These are phyloP conservation scores for Gnatocerus cornutus DNA, from an alignment of 2,888 invertebrate species.

Conservation along the genomic window DNA sequence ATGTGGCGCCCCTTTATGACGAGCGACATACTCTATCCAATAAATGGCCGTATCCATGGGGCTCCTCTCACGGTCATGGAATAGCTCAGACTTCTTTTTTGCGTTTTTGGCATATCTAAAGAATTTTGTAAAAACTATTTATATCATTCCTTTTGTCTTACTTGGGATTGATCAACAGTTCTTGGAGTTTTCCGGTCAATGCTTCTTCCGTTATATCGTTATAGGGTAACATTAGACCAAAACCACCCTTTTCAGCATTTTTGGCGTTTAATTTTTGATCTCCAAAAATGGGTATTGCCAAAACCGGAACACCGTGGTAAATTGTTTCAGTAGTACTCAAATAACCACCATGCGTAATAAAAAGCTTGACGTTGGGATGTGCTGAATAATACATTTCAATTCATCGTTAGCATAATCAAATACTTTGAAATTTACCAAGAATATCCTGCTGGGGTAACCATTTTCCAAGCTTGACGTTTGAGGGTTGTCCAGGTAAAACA, in stretches of 20 bases:
- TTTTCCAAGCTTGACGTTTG: constrained; percentile 66
- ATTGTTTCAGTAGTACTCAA: constrained; percentile 35
- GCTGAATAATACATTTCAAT: constrained; percentile 66
- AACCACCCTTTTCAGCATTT: constrained; percentile 7
- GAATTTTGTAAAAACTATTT: background rate
- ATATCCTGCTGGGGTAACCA: constrained; percentile 70
- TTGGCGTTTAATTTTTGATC: constrained; percentile 44
- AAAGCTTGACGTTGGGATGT: constrained; percentile 44
- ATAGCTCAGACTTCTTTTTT: constrained; percentile 36
- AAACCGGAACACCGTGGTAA: constrained; percentile 29
- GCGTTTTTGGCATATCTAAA: constrained; percentile 33
- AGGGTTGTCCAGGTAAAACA: constrained; percentile 59
- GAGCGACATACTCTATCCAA: constrained; percentile 53
- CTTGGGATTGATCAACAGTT: constrained; percentile 41
- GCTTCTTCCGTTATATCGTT: constrained; percentile 18
- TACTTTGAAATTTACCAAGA: constrained; percentile 31
- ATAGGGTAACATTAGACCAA: constrained; percentile 27
- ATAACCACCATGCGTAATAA: constrained; percentile 44
- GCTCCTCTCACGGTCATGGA: constrained; percentile 47
- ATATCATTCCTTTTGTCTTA: background rate
- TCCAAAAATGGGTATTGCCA: constrained; percentile 48
- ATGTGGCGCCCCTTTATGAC: constrained; percentile 42
- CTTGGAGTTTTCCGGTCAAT: constrained; percentile 18
- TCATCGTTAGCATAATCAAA: constrained; percentile 57
- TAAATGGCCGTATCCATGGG: constrained; percentile 52